Conservation (phyloP, 2,888 invertebrate species). For the Augochlorella aurata region DNA sequence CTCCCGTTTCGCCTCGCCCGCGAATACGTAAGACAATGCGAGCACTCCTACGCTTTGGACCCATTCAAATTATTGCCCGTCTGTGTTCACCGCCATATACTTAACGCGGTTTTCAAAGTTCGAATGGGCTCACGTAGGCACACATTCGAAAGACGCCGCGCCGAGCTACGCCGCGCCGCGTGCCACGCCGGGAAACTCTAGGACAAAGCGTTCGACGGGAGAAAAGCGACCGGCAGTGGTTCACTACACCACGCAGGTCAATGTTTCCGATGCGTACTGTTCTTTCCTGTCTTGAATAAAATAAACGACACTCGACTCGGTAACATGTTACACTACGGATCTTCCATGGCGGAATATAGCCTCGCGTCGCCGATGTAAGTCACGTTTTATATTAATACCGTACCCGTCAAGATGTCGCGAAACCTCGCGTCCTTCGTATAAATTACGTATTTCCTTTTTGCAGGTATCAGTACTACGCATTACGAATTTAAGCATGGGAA, state of each 20-base stretch:
- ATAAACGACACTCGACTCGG: constrained; percentile 10
- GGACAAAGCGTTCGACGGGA: constrained; percentile 2
- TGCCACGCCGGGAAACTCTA: background rate
- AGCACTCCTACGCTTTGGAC: constrained; percentile 10
- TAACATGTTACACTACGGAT: constrained; percentile 5
- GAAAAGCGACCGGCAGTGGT: background rate
- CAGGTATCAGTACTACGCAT: background rate
- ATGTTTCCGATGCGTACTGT: background rate
- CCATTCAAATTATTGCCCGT: constrained; percentile 29
- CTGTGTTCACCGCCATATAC: background rate
- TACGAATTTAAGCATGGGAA: constrained; percentile 4
- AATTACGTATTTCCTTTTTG: constrained; percentile 9
- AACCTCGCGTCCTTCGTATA: constrained; percentile 12
- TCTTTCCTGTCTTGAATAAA: constrained; percentile 5
- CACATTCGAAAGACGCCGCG: background rate
- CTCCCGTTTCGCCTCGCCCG: constrained; percentile 3
- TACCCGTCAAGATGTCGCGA: background rate
- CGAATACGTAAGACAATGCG: constrained; percentile 30
- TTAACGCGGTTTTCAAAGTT: constrained; percentile 16
- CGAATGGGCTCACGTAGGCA: background rate
- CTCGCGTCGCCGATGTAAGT: background rate
- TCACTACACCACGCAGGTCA: background rate
- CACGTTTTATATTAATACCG: constrained; percentile 11
- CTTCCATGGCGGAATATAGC: constrained; percentile 1
- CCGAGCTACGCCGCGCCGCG: too few species aligned